A percentile compares a stretch with the other conserved stretches of the same genome.
Conservation (phyloP, 2,797 vertebrate species). For the Tangara arthus region DNA sequence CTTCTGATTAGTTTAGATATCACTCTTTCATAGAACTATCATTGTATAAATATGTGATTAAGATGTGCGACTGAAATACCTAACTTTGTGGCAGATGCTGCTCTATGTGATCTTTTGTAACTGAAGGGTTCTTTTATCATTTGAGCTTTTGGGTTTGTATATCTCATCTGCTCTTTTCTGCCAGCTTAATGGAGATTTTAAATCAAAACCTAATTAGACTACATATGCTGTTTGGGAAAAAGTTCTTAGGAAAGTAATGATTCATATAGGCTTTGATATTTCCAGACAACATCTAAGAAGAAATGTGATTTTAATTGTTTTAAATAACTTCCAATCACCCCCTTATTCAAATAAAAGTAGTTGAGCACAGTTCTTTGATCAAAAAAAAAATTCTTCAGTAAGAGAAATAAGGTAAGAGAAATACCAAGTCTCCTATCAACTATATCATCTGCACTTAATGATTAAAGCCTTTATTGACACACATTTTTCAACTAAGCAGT, state of each 20-base stretch:
- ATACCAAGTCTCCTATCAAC: not conserved
- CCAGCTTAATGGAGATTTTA: constrained; percentile 16
- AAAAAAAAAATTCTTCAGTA: not conserved
- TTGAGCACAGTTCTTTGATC: not conserved
- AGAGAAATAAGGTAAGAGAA: not conserved
- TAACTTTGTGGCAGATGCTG: constrained; percentile 27
- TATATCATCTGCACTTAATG: not conserved
- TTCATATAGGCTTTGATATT: constrained; percentile 42
- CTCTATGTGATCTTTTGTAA: constrained; percentile 34
- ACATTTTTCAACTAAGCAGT: not conserved
- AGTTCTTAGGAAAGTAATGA: constrained; percentile 39
- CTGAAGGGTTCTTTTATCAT: constrained; percentile 29
- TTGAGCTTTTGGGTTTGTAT: constrained; percentile 22
- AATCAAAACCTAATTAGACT: constrained; percentile 54
- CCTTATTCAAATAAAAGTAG: constrained; percentile 13
- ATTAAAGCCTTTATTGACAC: not conserved
- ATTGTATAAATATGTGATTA: not conserved
- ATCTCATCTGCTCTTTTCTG: constrained; percentile 39
- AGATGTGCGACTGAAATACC: not conserved
- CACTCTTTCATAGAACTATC: not conserved
- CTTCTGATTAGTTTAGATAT: not conserved
- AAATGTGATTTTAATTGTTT: constrained; percentile 39
- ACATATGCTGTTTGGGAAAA: constrained; percentile 43
- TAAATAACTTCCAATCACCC: constrained; percentile 1
- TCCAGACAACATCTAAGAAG: not conserved